Conservation (phyloP, 2,888 invertebrate genomes). For the Muscina levida region DNA sequence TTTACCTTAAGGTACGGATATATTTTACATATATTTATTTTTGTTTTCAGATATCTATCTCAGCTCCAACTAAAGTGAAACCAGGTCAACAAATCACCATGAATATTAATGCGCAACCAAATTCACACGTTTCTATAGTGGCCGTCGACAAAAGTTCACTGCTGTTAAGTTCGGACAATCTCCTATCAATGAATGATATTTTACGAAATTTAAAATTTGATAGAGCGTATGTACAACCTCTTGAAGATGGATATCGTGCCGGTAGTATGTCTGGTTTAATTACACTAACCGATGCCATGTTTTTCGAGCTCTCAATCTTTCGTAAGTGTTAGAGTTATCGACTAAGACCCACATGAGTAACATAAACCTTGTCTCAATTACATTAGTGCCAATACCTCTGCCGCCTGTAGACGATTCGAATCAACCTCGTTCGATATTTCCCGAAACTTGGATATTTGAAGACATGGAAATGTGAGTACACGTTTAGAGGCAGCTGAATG, state of each 20-base stretch:
- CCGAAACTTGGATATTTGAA: conserved; percentile 86
- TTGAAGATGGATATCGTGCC: conserved; percentile 1
- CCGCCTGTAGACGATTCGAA: too few species aligned
- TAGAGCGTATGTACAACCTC: too few species aligned
- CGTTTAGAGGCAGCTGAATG: too few species aligned
- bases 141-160: conserved; percentile 91
- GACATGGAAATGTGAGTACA: conserved; percentile 71
- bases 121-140: too few species aligned
- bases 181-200: conserved; percentile 67
- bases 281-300: conserved; percentile 76
- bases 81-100: conserved; percentile 90
- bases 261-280: conserved; percentile 71
- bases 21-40: neutral
- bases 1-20: too few species aligned
- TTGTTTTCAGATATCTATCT: conserved; percentile 84
- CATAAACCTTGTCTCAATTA: too few species aligned
- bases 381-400: too few species aligned
- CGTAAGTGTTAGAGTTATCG: neutral
- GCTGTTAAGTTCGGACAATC: conserved; percentile 26
- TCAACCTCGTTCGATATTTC: too few species aligned
- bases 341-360: too few species aligned
- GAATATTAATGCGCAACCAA: conserved; percentile 88
- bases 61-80: conserved; percentile 84
- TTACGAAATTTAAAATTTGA: conserved; percentile 23
- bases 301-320: conserved; percentile 71